Evolutionary conservation across 2,888 invertebrate species (phyloP).

Genomic region (Perdita meconis): DNA sequence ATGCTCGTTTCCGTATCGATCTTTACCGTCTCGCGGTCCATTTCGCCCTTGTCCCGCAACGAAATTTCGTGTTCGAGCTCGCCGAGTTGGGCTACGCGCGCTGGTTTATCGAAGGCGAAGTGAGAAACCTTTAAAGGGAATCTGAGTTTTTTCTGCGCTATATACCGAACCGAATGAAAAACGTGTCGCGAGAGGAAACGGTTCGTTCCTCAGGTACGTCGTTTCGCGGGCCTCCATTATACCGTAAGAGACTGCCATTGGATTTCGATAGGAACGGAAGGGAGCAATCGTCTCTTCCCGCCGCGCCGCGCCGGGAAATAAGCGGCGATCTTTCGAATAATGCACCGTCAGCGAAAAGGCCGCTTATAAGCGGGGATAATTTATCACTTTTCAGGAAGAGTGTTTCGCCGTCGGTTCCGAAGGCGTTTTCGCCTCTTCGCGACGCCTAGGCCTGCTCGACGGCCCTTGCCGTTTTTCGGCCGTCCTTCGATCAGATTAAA

Average conservation of each 20-base stretch:
- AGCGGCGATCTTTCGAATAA: conserved; percentile 33
- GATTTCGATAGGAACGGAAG: conserved; percentile 25
- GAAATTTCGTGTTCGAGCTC: neutral
- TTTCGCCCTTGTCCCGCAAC: conserved; percentile 11
- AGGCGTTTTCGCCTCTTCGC: neutral
- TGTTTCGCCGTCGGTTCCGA: neutral
- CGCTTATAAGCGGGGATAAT: conserved; percentile 27
- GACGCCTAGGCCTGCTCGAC: conserved; percentile 23
- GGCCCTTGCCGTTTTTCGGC: conserved; percentile 33
- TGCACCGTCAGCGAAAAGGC: conserved; percentile 28
- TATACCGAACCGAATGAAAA: too few relatives aligned
- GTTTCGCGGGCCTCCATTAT: conserved; percentile 5
- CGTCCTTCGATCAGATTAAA: conserved; percentile 56
- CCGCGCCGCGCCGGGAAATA: neutral
- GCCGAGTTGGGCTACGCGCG: neutral
- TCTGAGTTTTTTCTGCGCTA: too few relatives aligned
- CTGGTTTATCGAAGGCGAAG: neutral
- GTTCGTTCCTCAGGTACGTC: conserved; percentile 20
- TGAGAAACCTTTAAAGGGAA: too few relatives aligned
- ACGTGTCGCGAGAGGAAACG: neutral
- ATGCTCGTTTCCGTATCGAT: conserved; percentile 46
- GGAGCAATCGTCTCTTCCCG: conserved; percentile 21
- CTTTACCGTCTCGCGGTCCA: conserved; percentile 31
- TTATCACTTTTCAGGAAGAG: conserved; percentile 28
- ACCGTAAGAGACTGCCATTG: conserved; percentile 26